phyloP scores from a whole-genome alignment of 92 coral and sea anemone species.

The Epizoanthus ramosus region DNA sequence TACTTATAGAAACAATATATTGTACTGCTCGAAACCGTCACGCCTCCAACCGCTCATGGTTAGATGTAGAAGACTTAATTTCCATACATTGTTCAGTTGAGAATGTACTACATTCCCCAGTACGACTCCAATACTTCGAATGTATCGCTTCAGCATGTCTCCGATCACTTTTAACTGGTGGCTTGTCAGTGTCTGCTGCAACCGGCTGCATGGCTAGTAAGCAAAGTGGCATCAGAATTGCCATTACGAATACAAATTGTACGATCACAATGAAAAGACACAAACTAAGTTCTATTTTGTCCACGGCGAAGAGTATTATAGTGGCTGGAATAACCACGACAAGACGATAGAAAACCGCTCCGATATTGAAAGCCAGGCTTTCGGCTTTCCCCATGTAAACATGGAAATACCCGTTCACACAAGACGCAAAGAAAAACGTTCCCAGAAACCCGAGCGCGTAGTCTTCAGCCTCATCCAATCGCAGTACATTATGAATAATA shows the following conservation, averaged over 20 bases:
- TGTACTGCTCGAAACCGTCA: no score
- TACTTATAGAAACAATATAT: no score
- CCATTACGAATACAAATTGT: neutral
- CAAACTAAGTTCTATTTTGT: conserved; percentile 51
- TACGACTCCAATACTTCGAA: neutral
- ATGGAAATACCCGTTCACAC: conserved; percentile 53
- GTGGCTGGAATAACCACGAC: conserved; percentile 42
- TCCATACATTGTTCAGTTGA: neutral
- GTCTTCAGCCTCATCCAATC: conserved; percentile 35
- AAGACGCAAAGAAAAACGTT: conserved; percentile 40
- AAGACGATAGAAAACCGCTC: conserved; percentile 57
- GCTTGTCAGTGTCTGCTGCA: neutral
- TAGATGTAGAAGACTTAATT: neutral
- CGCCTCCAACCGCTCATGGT: no score
- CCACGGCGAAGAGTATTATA: conserved; percentile 33
- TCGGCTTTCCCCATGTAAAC: conserved; percentile 46
- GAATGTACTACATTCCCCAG: neutral
- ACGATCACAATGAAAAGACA: conserved; percentile 7
- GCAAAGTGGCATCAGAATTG: conserved; percentile 5
- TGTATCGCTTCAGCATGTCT: neutral
- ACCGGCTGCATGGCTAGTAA: neutral
- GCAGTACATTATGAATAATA: conserved; percentile 28
- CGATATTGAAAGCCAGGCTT: conserved; percentile 37
- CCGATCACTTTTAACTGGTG: neutral
- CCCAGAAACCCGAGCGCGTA: conserved; percentile 49